Conservation (phyloP, 1,140 invertebrate genomes). For the Parapsyche elsis region DNA sequence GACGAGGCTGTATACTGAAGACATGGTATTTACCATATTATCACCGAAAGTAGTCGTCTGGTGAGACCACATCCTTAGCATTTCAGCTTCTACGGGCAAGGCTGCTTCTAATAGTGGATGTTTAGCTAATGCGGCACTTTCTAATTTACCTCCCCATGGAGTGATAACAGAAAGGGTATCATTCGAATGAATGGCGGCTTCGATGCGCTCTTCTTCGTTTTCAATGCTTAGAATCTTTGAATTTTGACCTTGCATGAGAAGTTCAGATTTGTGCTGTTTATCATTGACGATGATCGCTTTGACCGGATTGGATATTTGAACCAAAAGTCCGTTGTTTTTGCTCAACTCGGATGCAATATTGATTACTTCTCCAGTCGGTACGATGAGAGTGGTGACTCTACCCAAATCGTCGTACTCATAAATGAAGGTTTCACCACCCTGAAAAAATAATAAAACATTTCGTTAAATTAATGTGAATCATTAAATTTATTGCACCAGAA, state of each 20-base stretch:
- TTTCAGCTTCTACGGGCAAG: conserved; percentile 90
- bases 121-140: conserved; percentile 81
- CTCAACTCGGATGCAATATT: conserved; percentile 80
- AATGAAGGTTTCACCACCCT: conserved; percentile 87
- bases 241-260: conserved; percentile 68
- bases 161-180: conserved; percentile 79
- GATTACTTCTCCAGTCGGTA: conserved; percentile 90
- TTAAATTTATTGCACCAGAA: conserved; percentile 46
- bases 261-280: conserved; percentile 67
- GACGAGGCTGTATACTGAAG: conserved; percentile 81
- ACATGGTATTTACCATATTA: conserved; percentile 79
- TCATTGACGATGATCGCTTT: conserved; percentile 68
- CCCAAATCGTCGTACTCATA: conserved; percentile 91
- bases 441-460: conserved; percentile 58
- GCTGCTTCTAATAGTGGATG: conserved; percentile 89
- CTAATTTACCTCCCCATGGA: conserved; percentile 76
- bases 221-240: conserved; percentile 69
- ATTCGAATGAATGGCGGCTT: conserved; percentile 80
- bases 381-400: conserved; percentile 82
- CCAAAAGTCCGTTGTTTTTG: conserved; percentile 78
- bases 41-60: conserved; percentile 82
- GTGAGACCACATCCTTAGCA: conserved; percentile 88
- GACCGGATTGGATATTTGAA: conserved; percentile 69
- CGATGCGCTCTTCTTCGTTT: conserved; percentile 74
- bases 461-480: not conserved